Evolutionary conservation across 2,888 invertebrate species (phyloP), one percentile per base, ranked within the genome.

Genomic region (Steinernema hermaphroditum): DNA sequence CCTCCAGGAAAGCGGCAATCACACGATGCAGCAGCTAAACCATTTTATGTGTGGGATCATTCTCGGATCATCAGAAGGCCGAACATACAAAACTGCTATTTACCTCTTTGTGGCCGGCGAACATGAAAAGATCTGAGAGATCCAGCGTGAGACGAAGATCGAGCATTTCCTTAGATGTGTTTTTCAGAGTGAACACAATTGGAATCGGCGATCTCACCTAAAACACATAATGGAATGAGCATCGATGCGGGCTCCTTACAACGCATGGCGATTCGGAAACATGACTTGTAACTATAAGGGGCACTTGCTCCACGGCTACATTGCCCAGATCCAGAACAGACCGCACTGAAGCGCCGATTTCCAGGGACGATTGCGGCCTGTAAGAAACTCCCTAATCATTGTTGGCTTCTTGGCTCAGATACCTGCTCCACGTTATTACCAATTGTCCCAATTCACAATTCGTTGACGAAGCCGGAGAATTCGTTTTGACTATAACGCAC

Each of bases 111-210:
- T 29, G 62, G 16, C 62, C 62, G 16, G 62, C 62, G 19, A 62
- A 62, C 62, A 62, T 62, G 34, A 62, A 62, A 8, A 62, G 27
- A 32, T 62, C 62, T 16, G 62, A 62, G 34, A 62, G 62, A 62
- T 62, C 62, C 1, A 62, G 29, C 8, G 62, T 62, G 32, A 62
- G 29, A 14, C 32, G 62, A 62, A 62, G 62, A 2, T 62, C 62
- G 12, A 62, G 62, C 16, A 62, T 16, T 9, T 62, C 62, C 16
- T 4, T 62, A 14, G 62, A 32, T 14, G 62, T 62, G 62, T 62
- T 62, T 32, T 34, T 62, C 1, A 62, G 62, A 2, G 29, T 62
- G 62, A 62, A 62, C 4, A 62, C 62, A 32, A 62, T 62, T 9
- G 62, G 62, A 29, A 62, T 62, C 8, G 62, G 62, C 62, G 32